These are phyloP conservation scores for Acronicta aceris DNA, from an alignment of 2,888 invertebrate species.

Conservation along the genomic window DNA sequence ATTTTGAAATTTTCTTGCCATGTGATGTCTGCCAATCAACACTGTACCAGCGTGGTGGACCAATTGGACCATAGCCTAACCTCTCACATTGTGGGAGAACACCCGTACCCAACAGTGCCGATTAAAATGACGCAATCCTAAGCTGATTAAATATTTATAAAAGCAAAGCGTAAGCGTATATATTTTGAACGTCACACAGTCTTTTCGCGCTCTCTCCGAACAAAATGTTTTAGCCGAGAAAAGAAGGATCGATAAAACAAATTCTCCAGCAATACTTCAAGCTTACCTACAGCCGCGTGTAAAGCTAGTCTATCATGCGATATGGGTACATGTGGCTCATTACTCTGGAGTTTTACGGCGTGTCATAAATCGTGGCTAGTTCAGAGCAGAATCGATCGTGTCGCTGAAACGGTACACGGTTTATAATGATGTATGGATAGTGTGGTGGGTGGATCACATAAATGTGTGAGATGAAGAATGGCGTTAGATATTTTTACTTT, in stretches of 20 bases:
- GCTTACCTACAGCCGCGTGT: conserved; percentile 1
- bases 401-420: conserved; percentile 26
- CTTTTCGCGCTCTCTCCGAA: no score
- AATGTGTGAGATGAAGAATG: neutral
- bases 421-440: conserved; percentile 36
- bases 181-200: no score
- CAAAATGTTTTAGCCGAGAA: no score
- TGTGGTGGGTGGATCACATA: neutral
- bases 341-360: conserved; percentile 48
- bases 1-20: no score
- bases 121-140: no score
- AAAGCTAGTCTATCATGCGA: conserved; percentile 31
- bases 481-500: neutral
- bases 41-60: no score
- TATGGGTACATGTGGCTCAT: conserved; percentile 44
- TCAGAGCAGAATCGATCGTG: conserved; percentile 37
- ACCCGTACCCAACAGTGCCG: no score
- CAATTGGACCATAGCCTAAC: no score
- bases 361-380: conserved; percentile 44
- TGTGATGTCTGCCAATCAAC: no score
- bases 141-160: no score
- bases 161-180: no score
- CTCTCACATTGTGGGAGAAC: no score
- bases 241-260: neutral
- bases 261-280: neutral